Conservation (phyloP, 2,113 vertebrate species). For the Chascanopsetta lugubris region DNA sequence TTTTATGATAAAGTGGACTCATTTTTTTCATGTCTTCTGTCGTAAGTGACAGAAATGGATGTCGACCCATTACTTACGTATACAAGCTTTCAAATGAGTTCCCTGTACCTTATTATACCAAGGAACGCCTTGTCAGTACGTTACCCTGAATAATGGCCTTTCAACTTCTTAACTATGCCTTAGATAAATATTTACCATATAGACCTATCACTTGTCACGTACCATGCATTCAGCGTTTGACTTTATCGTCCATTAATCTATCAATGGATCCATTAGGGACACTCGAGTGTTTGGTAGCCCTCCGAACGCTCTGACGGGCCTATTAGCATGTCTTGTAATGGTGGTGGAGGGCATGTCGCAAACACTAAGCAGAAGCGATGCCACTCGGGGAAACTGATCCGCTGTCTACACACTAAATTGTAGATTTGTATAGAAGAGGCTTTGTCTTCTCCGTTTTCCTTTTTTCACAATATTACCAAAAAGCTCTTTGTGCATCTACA, state of each 20-base stretch:
- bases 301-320: constrained; percentile 55
- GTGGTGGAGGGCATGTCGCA: constrained; percentile 61
- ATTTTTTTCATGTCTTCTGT: constrained; percentile 24
- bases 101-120: constrained; percentile 46
- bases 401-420: constrained; percentile 51
- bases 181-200: constrained; percentile 74
- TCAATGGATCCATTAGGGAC: constrained; percentile 73
- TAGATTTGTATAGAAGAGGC: constrained; percentile 39
- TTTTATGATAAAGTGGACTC: not conserved
- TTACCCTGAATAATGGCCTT: constrained; percentile 65
- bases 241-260: constrained; percentile 74
- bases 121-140: constrained; percentile 46
- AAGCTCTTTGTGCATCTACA: constrained; percentile 16
- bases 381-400: constrained; percentile 32
- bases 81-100: constrained; percentile 43
- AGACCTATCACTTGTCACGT: constrained; percentile 74
- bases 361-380: constrained; percentile 42
- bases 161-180: constrained; percentile 61
- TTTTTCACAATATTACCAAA: not conserved
- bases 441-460: constrained; percentile 6
- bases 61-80: constrained; percentile 39
- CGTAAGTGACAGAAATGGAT: constrained; percentile 31
- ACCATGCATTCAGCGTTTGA: constrained; percentile 68
- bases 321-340: constrained; percentile 68
- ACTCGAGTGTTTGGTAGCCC: constrained; percentile 54